phyloP scores from a whole-genome alignment of 2,797 vertebrate genomes.

The Echeneis naucrates region DNA sequence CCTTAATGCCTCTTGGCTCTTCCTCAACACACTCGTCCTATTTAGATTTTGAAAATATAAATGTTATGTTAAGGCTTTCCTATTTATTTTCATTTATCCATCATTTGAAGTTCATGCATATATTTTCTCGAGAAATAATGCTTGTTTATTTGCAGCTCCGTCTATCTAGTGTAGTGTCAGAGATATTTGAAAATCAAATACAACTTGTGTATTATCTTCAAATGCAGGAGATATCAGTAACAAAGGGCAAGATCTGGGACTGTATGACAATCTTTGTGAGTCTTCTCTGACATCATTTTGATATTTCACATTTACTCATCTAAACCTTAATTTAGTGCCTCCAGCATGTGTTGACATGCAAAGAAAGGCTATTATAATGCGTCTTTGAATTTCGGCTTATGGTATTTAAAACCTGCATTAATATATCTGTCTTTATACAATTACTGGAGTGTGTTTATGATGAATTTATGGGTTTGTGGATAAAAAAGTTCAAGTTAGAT shows the following conservation, averaged over 20 bases:
- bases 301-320: constrained; percentile 79
- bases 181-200: constrained; percentile 77
- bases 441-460: constrained; percentile 40
- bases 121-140: constrained; percentile 80
- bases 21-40: constrained; percentile 81
- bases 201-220: constrained; percentile 83
- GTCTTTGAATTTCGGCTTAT: constrained; percentile 73
- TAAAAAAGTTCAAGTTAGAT: constrained; percentile 29
- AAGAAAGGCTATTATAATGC: constrained; percentile 69
- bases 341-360: constrained; percentile 73
- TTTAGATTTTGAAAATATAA: constrained; percentile 83
- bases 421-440: constrained; percentile 56
- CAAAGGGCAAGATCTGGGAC: constrained; percentile 78
- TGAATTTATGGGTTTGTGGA: constrained; percentile 33
- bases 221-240: constrained; percentile 71
- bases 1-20: constrained; percentile 84
- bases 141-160: constrained; percentile 81
- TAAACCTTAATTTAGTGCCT: constrained; percentile 81
- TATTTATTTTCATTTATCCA: constrained; percentile 82
- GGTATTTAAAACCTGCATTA: constrained; percentile 69
- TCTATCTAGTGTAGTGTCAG: constrained; percentile 69
- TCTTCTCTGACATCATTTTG: constrained; percentile 71
- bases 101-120: constrained; percentile 83
- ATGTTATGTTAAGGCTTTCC: constrained; percentile 79
- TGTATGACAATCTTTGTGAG: constrained; percentile 67